A percentile compares a stretch with the other conserved stretches of the same genome.
phyloP scores from a whole-genome alignment of 64 coral and sea anemone genomes.

The Catalaphyllia jardinei region DNA sequence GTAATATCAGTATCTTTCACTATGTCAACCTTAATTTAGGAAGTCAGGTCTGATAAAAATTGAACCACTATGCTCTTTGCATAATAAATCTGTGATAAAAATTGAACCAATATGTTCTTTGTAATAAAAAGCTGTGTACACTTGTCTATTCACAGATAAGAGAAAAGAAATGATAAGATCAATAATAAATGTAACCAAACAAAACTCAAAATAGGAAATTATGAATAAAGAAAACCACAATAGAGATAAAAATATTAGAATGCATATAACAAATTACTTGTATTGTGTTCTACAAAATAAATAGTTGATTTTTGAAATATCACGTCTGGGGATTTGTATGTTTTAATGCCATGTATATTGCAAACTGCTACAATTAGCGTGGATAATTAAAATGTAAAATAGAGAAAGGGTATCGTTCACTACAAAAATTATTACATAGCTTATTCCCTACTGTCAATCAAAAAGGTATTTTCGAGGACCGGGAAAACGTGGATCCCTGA shows the following conservation, averaged over 20 bases:
- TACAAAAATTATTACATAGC: not conserved
- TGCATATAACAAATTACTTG: not conserved
- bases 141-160: not conserved
- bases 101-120: constrained; percentile 2
- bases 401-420: not conserved
- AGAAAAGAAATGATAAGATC: not conserved
- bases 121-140: constrained; percentile 5
- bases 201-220: not conserved
- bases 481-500: not conserved
- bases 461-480: not conserved
- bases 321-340: not conserved
- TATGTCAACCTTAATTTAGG: not conserved
- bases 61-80: not conserved
- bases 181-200: constrained; percentile 12
- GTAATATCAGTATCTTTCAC: too few species aligned
- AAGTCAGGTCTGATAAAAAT: not conserved
- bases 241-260: not conserved
- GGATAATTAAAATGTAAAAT: not conserved
- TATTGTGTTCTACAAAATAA: not conserved
- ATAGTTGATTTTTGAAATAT: not conserved
- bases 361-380: not conserved
- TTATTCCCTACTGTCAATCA: not conserved
- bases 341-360: not conserved
- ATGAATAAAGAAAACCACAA: not conserved
- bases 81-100: not conserved